Evolutionary conservation across 2,888 invertebrate species (phyloP), one percentile per base, ranked within the genome.

Genomic region (Mesorhabditis sp.): DNA sequence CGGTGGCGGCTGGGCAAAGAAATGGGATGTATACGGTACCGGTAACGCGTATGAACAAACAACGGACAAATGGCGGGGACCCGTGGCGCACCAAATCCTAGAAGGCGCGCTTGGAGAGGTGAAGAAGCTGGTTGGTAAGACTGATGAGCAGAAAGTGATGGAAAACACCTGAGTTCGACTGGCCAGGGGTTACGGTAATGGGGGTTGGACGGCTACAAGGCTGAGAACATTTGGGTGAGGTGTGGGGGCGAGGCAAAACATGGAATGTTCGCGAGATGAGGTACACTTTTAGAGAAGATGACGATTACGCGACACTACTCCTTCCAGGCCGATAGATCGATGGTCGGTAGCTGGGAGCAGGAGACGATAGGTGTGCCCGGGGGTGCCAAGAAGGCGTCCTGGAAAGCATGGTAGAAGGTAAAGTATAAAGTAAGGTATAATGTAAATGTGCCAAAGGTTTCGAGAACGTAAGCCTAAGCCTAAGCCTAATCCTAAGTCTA

Each of bases 261-360:
- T 50, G 58, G 58, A 50, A 50, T 50, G 58, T 50, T n/a, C n/a
- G 58, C 10, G 58, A 50, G n/a, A 50, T n/a, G 58, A 50, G 58
- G 58, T 50, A 50, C 7, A 50, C n/a, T 10, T 13, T 50, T 13
- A 2, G 7, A 13, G 58, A n/a, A 50, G 7, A 50, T 50, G 10
- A 13, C 7, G n/a, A 13, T n/a, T 50, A 50, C 7, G 7, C 58
- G 65, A 13, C n/a, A 65, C 67, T 64, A 82, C 68, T 84, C 83
- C 70, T 77, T 80, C 84, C 84, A 84, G 70, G 76, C 81, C 45
- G 74, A 66, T 63, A 84, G 68, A 72, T 84, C 84, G 72, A 84
- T 77, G 66, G 73, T 74, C 7, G 83, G 79, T 15, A 84, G 75
- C 15, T 79, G 74, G 10, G 67, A 73, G 74, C 84, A 84, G 5